Evolutionary conservation across 1,140 invertebrate species (phyloP), one percentile per base, ranked within the genome.

Genomic region (Sarcophaga bullata): DNA sequence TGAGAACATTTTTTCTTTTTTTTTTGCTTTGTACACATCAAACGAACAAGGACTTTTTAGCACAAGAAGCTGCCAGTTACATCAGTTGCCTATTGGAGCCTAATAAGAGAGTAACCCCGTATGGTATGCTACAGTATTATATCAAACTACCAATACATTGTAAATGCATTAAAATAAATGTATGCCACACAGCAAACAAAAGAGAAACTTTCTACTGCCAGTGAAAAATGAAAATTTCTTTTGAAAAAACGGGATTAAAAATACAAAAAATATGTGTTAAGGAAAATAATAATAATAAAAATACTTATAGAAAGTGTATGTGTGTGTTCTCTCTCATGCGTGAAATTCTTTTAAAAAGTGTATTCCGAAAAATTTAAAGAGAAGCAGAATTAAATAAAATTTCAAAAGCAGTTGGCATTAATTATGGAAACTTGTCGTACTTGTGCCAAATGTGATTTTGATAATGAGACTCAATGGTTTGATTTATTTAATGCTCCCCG

Each of bases 351-450:
- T 7, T 17, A 72, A 11, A 72, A 72, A 7, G 37, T 19, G 37
- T 25, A 62, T 17, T 62, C 4, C 37, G 17, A 72, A 72, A 7
- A 1, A 72, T 72, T 72, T 72, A 13, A 10, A n/a, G 19, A 72
- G 19, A 72, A 72, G 6, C n/a, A 72, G 49, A 50, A 50, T 17
- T 46, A 47, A 47, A 50, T 49, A 49, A 76, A 76, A 37, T 37
- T 2, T 37, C 25, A 37, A 37, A 37, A 37, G 25, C 25, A 37
- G 25, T 37, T 37, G 25, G 25, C 73, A 52, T 52, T 73, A 47
- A 82, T 82, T 84, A 89, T 89, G 88, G 88, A 89, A 87, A 89
- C 88, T 84, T 89, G 88, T 83, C 88, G 88, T 75, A 89, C 88
- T 82, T 89, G 88, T 89, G 88, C 88, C 62, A 88, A 86, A 73